Evolutionary conservation across 2,797 vertebrate species (phyloP), one percentile per base, ranked within the genome.

Genomic region (Spatula versicolor): DNA sequence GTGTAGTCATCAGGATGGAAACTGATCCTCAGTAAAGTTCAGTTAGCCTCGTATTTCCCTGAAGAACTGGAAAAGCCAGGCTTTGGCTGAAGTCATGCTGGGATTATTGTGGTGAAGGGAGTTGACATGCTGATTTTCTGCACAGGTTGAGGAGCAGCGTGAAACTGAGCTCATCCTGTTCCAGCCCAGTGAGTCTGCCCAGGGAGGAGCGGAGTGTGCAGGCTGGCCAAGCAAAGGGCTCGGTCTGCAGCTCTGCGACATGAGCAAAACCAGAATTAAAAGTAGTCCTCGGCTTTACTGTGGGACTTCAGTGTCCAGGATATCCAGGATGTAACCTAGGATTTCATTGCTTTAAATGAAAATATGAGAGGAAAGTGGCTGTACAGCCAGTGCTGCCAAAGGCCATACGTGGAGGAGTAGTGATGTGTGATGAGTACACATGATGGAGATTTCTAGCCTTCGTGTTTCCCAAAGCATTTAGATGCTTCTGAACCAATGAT

Each of bases 281-380:
- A 74, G 56, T 2, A 13, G 11, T 28, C 0, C 0, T 11, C 33
- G 1, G 0, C 71, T 85, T 83, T 80, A 68, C 50, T 50, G 58
- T 0, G 0, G 81, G 86, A 50, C 0, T 0, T 13, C 43, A 41
- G 43, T 2, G 1, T 15, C 55, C 18, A 10, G 10, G 13, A 6
- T 56, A 2, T 55, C 59, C 16, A 14, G 10, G 10, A 5, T 64
- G 2, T 48, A 45, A 58, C 15, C 63, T 28, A 21, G 46, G 43
- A 86, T 37, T 15, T 69, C 23, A 9, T 16, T 72, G 50, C 4
- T 1, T 71, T 56, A 33, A 31, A 26, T 54, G 48, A 48, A 60
- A 64, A 28, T 56, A 86, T 35, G 18, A 1, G 8, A 75, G 35
- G 31, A 55, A 83, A 20, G 68, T 69, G 63, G 5, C 22, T 86